Base-by-base conservation (phyloP, 2,888 invertebrate genomes). In the Drosophila aldrichi region DNA sequence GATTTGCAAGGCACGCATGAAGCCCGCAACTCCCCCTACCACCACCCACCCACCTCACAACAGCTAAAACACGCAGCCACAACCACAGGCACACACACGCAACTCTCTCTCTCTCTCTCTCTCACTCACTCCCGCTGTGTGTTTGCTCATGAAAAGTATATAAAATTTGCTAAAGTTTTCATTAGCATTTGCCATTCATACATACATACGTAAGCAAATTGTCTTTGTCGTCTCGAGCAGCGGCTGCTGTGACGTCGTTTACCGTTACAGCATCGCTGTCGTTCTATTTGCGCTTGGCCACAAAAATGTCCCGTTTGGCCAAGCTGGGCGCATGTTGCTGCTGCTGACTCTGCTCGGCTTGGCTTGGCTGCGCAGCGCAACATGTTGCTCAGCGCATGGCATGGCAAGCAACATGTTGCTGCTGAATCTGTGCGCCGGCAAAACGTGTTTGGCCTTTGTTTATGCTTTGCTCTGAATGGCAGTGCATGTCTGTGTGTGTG, bases 1-100 rank as follows among this genome's bases (percentile, higher is more conserved):
- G 86, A 85, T 86, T 88, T 88, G 88, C 81, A 76, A 81, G 70
- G 67, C 83, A 81, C 71, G 81, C 83, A 83, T 84, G 71, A 8
- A 18, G 52, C 59, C 20, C n/a, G 29, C 57, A 41, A n/a, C n/a
- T 38, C 20, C 48, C 44, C 6, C 16, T 7, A 7, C 14, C 2
- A 2, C 36, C 14, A 7, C 32, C 32, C 32, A 9, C 29, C 7
- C n/a, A n/a, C 20, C 20, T 22, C 25, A 25, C 5, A 10, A 9
- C 32, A 32, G 32, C 32, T 32, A 32, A n/a, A 25, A 29, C 29
- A 8, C 29, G 29, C n/a, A 52, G 22, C 29, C 41, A 36, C 38
- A 46, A n/a, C 32, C 38, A 46, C 18, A 44, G 52, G 51, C 44
- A 55, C 43, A 46, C 48, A 43, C 40, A 62, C 36, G 29, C 52